Base-by-base conservation (phyloP, 2,797 vertebrate genomes). In the Etheostoma perlongum region DNA sequence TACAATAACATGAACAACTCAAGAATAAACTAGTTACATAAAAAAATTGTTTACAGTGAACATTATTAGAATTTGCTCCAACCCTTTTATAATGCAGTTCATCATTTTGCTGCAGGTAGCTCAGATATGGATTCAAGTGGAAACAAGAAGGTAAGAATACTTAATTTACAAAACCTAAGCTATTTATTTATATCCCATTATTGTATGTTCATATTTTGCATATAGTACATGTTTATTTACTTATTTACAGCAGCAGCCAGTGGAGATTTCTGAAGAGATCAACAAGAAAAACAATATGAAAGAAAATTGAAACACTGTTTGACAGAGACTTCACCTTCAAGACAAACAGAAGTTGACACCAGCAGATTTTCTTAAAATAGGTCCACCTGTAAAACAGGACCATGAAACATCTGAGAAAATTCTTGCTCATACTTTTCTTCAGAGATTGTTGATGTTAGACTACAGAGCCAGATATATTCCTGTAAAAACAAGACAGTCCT, bases 371-470 rank as follows among this genome's bases (percentile, higher is more conserved):
- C 74, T 90, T 57, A 44, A 71, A 47, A 70, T 91, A 23, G 4
- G 51, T 61, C 47, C 64, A 52, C 9, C 66, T 59, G 11, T 84
- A 4, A 71, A 74, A 70, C 70, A 78, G 18, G 1, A 67, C 2
- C 7, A 58, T 14, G 64, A 74, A 0, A 76, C 54, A 23, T 47
- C 14, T 52, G 84, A 86, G 12, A 40, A 78, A 4, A 75, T 86
- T 54, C 6, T 91, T 0, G 76, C 63, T 67, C 11, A 40, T 36
- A 69, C 58, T 16, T 93, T 84, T 63, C 55, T 95, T 8, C 92
- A 95, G 23, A 94, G 85, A 65, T 78, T 95, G 3, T 62, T 95
- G 71, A 85, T 79, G 0, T 73, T 94, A 84, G 92, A 96, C 78
- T 93, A 95, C 54, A 85, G 40, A 58, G 83, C 89, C 19, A 89